Evolutionary conservation across 2,113 vertebrate genomes (phyloP), one percentile per base, ranked within the genome.

Genomic region (Cebidichthys violaceus): DNA sequence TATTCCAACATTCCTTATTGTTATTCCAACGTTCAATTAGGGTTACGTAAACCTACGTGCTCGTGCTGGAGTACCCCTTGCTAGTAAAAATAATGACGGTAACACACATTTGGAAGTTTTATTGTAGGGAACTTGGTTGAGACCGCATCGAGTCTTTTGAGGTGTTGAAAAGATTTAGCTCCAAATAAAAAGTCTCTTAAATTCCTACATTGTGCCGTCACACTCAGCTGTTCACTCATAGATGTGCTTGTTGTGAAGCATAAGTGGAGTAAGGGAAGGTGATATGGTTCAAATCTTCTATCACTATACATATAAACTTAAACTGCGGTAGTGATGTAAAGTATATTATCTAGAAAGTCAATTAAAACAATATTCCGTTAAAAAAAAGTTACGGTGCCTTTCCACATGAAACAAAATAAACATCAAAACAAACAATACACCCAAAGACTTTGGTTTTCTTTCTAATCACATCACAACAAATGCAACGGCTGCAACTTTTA

Each of bases 21-120:
- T 70, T 73, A 77, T 55, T 78, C 33, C 39, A 79, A 64, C 13
- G 15, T 77, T 81, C 39, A 60, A 35, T 60, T 78, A 65, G 41
- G 62, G 77, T 61, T 11, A 60, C 1, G 2, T 70, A 67, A 79
- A 65, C 33, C n/a, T 57, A 27, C 39, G 37, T 43, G 17, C 9
- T 50, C 35, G 20, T 10, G 27, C 52, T 18, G 13, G 43, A 80
- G 54, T 29, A 39, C 75, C 62, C 72, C 54, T 31, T n/a, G 43
- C 47, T 41, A 18, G 52, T 37, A 66, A 29, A 71, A 85, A 74
- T 20, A 68, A 71, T 43, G 22, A 41, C 0, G 17, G 65, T 39
- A 15, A 76, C 60, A 61, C 13, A 64, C 10, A 43, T 74, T 55
- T 55, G 59, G 47, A 70, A 55, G 83, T 54, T 31, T 76, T 79